Conservation (phyloP, 1,140 invertebrate species). For the Drosophila paulistorum region DNA sequence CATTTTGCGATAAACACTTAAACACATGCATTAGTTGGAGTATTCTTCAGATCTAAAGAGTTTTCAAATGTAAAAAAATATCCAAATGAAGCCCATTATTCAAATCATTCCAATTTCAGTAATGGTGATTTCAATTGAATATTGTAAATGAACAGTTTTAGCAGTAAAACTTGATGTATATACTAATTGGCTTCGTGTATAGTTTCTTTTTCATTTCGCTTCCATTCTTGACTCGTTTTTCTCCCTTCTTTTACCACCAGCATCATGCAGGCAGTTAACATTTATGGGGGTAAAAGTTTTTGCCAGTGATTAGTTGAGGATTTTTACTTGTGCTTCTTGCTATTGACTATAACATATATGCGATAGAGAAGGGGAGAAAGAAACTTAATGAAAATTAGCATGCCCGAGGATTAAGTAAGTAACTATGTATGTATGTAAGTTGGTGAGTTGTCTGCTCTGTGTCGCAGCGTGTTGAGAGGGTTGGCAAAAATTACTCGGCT, state of each 20-base stretch:
- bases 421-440: not conserved
- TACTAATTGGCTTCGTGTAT: slow-evolving; percentile 10
- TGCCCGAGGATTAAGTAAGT: slow-evolving; percentile 1
- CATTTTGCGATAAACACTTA: too few relatives aligned
- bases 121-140: too few relatives aligned
- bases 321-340: slow-evolving; percentile 35
- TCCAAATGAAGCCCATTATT: too few relatives aligned
- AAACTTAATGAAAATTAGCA: slow-evolving; percentile 9
- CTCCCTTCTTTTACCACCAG: slow-evolving; percentile 16
- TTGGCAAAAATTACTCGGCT: not conserved
- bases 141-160: too few relatives aligned
- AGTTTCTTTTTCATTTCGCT: slow-evolving; percentile 22
- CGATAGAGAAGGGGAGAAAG: too few relatives aligned
- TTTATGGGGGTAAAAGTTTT: slow-evolving; percentile 45
- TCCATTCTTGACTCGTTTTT: not conserved
- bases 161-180: too few relatives aligned
- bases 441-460: not conserved
- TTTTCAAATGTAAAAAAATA: too few relatives aligned
- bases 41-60: too few relatives aligned
- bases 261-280: slow-evolving; percentile 40
- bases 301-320: slow-evolving; percentile 56
- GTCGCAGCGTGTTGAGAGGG: not conserved
- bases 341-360: slow-evolving; percentile 1
- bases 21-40: too few relatives aligned
- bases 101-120: too few relatives aligned